Conservation (phyloP, 1,140 invertebrate genomes). For the Glossosoma conforme region DNA sequence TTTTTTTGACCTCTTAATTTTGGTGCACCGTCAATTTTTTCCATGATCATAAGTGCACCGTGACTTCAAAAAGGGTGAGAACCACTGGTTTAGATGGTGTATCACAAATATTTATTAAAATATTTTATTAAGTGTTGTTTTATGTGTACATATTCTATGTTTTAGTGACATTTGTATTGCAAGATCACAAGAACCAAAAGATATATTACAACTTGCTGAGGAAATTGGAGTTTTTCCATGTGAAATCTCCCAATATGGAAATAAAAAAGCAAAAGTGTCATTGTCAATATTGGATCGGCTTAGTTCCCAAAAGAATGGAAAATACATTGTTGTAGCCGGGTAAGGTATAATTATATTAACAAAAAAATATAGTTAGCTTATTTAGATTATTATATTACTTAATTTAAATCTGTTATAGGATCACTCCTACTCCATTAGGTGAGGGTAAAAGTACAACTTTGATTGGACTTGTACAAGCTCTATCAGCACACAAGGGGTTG, state of each 20-base stretch:
- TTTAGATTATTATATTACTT: slow-evolving; percentile 2
- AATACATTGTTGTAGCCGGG: slow-evolving; percentile 95
- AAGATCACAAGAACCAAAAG: slow-evolving; percentile 80
- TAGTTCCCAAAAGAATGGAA: slow-evolving; percentile 66
- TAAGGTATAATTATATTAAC: slow-evolving; percentile 39
- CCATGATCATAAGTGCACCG: too few species aligned
- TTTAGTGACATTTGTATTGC: slow-evolving; percentile 86
- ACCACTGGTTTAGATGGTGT: too few species aligned
- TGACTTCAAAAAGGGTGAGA: too few species aligned
- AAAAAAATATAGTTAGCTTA: slow-evolving; percentile 1
- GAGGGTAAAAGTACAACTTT: slow-evolving; percentile 97
- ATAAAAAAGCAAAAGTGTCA: slow-evolving; percentile 93
- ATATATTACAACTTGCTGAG: slow-evolving; percentile 68
- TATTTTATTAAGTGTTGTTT: too few species aligned
- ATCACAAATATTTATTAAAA: too few species aligned
- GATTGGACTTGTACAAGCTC: slow-evolving; percentile 89
- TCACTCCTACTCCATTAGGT: slow-evolving; percentile 94
- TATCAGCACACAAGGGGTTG: slow-evolving; percentile 76
- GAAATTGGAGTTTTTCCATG: slow-evolving; percentile 79
- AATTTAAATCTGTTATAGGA: slow-evolving; percentile 62
- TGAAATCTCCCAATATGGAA: slow-evolving; percentile 89
- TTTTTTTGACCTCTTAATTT: too few species aligned
- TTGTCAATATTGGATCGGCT: slow-evolving; percentile 77
- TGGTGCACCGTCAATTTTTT: too few species aligned
- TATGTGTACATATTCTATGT: slow-evolving; percentile 14